Evolutionary conservation across 2,113 vertebrate species (phyloP).

Genomic region (Beaufortia kweichowensis): DNA sequence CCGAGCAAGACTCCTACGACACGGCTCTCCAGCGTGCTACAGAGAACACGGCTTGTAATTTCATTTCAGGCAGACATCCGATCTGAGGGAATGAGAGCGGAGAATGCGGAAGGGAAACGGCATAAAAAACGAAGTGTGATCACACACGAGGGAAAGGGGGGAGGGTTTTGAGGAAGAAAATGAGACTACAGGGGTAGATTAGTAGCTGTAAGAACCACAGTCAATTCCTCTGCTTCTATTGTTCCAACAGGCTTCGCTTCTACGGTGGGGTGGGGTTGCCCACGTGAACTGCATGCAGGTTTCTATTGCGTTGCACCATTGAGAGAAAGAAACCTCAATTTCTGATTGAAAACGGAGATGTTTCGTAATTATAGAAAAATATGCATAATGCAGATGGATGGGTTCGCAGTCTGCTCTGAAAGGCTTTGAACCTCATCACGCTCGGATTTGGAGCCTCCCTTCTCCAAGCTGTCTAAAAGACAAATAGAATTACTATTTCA

Average conservation of each 20-base stretch:
- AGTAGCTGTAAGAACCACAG: conserved; percentile 13
- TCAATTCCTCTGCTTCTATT: conserved; percentile 6
- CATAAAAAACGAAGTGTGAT: conserved; percentile 15
- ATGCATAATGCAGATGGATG: conserved; percentile 46
- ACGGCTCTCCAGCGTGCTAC: background rate
- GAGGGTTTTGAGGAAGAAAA: conserved; percentile 24
- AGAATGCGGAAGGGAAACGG: background rate
- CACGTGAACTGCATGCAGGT: background rate
- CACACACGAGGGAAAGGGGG: background rate
- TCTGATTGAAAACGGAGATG: background rate
- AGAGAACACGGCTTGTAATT: background rate
- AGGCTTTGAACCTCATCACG: conserved; percentile 39
- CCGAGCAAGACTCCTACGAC: background rate
- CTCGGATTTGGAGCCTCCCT: conserved; percentile 18
- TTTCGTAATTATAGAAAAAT: conserved; percentile 34
- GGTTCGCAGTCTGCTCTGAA: background rate
- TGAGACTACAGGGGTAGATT: conserved; percentile 26
- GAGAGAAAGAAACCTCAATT: conserved; percentile 21
- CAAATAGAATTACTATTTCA: conserved; percentile 30
- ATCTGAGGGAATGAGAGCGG: background rate
- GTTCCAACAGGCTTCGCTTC: conserved; percentile 4
- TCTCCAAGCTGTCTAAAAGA: conserved; percentile 8
- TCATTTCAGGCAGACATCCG: background rate
- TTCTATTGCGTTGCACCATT: conserved; percentile 28
- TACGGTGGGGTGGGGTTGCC: conserved; percentile 10